Base-by-base conservation (phyloP, 2,113 vertebrate species). In the Lampris megalopsis region DNA sequence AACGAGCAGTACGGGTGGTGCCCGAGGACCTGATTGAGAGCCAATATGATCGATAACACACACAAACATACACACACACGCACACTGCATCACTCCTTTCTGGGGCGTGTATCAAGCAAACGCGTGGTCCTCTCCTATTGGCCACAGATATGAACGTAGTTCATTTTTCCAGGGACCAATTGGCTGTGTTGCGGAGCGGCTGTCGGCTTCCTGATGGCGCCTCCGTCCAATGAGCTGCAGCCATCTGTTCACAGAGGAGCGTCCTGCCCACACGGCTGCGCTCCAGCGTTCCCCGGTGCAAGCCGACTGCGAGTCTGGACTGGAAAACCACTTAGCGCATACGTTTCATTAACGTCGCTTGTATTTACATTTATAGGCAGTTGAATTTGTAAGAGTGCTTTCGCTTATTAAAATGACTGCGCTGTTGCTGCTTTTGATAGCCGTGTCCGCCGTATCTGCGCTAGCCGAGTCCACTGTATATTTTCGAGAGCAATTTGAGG, bases 401-500 rank as follows among this genome's bases (percentile, higher is more conserved):
- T 42, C 53, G 75, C 40, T 77, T 42, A 70, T 43, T 57, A 63
- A 62, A 4, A 95, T 94, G 93, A 80, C 90, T 38, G 43, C 87
- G 66, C 63, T 93, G 89, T 90, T 83, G 58, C 78, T 93, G 82
- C 81, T 95, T 43, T 61, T 95, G 65, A 10, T 94, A 73, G 90
- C 81, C 75, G 66, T 89, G 59, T 87, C 80, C 63, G 73, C 89
- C 62, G 82, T 88, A 37, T 89, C 88, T 57, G 81, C 72, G 2
- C 82, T 90, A 47, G 91, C 92, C 77, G 94, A 94, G 38, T 87
- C 94, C 9, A 8, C 86, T 53, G 85, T 92, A 73, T 94, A 95
- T 91, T 88, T 96, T 64, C 92, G 93, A 67, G 95, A 97, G 77
- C 93, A 95, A 77, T 97, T 95, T 86, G 93, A 95, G 84, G 95